These are phyloP conservation scores for Sardinella longiceps DNA, from an alignment of 2,797 vertebrate species.

Conservation along the genomic window DNA sequence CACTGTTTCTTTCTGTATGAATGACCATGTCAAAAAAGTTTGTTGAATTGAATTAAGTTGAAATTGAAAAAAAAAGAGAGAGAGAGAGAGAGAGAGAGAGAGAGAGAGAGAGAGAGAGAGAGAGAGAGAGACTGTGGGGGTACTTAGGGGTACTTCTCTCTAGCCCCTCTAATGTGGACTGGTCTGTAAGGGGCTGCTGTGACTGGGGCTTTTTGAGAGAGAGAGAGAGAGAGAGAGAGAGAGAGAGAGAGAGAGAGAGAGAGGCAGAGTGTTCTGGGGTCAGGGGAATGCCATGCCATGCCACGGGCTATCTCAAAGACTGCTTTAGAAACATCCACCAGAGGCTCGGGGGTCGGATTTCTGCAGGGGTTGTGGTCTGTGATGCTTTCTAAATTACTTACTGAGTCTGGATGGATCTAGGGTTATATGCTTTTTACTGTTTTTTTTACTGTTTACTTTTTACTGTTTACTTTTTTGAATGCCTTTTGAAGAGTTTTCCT, in stretches of 20 bases:
- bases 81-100: not conserved
- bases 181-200: not conserved
- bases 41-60: too few relatives aligned
- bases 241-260: too few relatives aligned
- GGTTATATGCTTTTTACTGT: not conserved
- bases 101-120: not conserved
- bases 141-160: not conserved
- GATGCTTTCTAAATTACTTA: not conserved
- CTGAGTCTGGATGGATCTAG: too few relatives aligned
- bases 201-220: not conserved
- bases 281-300: not conserved
- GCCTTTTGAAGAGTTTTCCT: not conserved
- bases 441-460: too few relatives aligned
- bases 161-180: not conserved
- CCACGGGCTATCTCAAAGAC: not conserved
- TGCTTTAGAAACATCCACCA: not conserved
- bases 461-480: too few relatives aligned
- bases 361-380: not conserved
- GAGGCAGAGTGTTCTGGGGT: not conserved
- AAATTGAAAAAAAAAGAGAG: too few relatives aligned
- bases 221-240: too few relatives aligned
- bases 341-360: not conserved
- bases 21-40: too few relatives aligned
- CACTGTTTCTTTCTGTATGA: too few relatives aligned
- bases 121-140: too few relatives aligned